These are phyloP conservation scores for Diadema setosum DNA, from an alignment of 35 echinoderm and acorn worm species.

Conservation along the genomic window DNA sequence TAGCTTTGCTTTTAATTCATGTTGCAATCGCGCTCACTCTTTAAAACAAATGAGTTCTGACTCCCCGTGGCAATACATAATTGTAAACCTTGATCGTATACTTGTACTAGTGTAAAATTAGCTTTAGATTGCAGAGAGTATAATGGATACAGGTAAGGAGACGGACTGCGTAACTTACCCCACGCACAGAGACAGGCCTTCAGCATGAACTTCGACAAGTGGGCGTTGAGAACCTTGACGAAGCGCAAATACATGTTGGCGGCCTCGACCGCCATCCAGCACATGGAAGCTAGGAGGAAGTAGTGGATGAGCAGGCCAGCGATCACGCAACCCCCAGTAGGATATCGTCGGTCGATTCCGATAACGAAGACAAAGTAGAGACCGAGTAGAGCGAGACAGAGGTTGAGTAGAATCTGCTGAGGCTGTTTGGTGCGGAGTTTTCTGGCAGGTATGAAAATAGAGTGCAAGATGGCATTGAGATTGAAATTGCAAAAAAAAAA, in stretches of 20 bases:
- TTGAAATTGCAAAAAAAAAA: no score
- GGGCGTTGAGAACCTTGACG: slow-evolving; percentile 70
- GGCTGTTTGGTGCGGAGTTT: not conserved
- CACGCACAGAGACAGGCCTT: slow-evolving; percentile 83
- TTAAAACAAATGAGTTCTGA: no score
- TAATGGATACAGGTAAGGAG: no score
- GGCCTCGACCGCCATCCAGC: slow-evolving; percentile 93
- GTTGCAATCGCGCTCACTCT: no score
- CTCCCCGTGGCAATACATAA: no score
- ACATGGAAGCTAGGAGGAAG: slow-evolving; percentile 68
- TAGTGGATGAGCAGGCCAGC: slow-evolving; percentile 76
- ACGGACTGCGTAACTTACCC: no score
- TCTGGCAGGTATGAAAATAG: no score
- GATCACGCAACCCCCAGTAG: slow-evolving; percentile 16
- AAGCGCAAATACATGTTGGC: slow-evolving; percentile 84
- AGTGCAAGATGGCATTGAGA: no score
- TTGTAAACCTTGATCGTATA: no score
- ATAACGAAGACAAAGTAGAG: slow-evolving; percentile 75
- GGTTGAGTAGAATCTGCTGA: slow-evolving; percentile 48
- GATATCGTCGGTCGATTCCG: slow-evolving; percentile 39
- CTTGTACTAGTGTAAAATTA: no score
- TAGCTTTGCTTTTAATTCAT: no score
- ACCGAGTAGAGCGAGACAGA: slow-evolving; percentile 56
- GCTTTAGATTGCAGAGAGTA: no score
- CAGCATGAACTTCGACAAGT: slow-evolving; percentile 60